Base-by-base conservation (phyloP, 1,140 invertebrate species). In the Armadillidium nasatum region DNA sequence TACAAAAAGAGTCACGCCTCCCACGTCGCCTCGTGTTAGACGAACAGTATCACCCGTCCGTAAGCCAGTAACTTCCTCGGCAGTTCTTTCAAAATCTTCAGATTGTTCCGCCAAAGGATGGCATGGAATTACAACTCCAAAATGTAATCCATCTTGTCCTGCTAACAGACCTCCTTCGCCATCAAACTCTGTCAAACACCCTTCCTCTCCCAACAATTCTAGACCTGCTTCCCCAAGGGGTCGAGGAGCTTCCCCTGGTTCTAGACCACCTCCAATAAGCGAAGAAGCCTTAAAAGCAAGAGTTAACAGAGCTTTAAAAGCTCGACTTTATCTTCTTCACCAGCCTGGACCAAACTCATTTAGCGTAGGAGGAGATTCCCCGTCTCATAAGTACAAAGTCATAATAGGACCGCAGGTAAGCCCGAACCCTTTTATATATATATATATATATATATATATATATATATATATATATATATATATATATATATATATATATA, bases 371-470 rank as follows among this genome's bases (percentile, higher is more conserved):
- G 86, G 85, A 66, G 86, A 87, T 79, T 85, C 85, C 9, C 85
- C 85, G 44, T 84, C 85, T 46, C 85, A 86, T 80, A 86, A 86
- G 78, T 86, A 85, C 79, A 83, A 83, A 74, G 85, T 86, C 73
- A 86, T 86, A 79, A 86, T 87, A 80, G 86, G 86, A 60, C 85
- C 85, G 54, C 86, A 87, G 85, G 85, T 86, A 79, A 78, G 73
- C 74, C 19, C 72, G 4, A 44, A 19, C 33, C 9, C 15, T 9
- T 50, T 9, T 10, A 50, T 9, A 50, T n/a, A n/a, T n/a, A n/a
- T n/a, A n/a, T n/a, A n/a, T n/a, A n/a, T n/a, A n/a, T n/a, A n/a
- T n/a, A n/a, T n/a, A n/a, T n/a, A n/a, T n/a, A n/a, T n/a, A n/a
- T n/a, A n/a, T n/a, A n/a, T n/a, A n/a, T n/a, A n/a, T n/a, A n/a